phyloP scores from a whole-genome alignment of 2,797 vertebrate species.

The Lycodopsis pacificus region DNA sequence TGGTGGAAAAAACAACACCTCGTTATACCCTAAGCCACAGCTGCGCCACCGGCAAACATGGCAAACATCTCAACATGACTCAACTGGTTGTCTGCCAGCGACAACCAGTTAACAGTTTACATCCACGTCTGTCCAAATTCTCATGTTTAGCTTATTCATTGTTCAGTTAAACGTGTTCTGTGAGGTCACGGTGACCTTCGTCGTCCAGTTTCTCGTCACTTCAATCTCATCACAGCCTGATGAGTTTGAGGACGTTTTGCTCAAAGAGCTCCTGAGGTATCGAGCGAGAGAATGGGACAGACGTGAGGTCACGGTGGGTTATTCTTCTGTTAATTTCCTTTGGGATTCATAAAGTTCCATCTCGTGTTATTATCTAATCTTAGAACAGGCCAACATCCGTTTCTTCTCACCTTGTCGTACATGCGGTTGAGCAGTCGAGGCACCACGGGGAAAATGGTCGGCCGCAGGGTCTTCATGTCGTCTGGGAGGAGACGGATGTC shows the following conservation, averaged over 20 bases:
- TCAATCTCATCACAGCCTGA: no score
- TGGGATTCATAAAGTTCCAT: no score
- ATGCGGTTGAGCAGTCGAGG: conserved; percentile 96
- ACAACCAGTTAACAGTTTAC: no score
- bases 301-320: neutral
- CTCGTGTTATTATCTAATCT: no score
- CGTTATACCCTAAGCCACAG: neutral
- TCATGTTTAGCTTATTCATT: no score
- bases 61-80: neutral
- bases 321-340: neutral
- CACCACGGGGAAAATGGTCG: conserved; percentile 97
- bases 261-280: no score
- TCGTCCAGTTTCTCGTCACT: neutral
- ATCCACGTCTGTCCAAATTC: no score
- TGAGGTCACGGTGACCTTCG: no score
- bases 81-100: no score
- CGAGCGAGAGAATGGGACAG: neutral
- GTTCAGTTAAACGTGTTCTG: no score
- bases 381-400: accelerated
- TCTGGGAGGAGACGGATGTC: conserved; percentile 97
- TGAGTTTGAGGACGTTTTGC: neutral
- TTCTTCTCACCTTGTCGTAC: conserved; percentile 93
- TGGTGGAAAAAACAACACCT: neutral
- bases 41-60: accelerated
- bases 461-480: conserved; percentile 94